A percentile compares a stretch with the other conserved stretches of the same genome.
Conservation (phyloP, 2,113 vertebrate genomes). For the Malurus melanocephalus region DNA sequence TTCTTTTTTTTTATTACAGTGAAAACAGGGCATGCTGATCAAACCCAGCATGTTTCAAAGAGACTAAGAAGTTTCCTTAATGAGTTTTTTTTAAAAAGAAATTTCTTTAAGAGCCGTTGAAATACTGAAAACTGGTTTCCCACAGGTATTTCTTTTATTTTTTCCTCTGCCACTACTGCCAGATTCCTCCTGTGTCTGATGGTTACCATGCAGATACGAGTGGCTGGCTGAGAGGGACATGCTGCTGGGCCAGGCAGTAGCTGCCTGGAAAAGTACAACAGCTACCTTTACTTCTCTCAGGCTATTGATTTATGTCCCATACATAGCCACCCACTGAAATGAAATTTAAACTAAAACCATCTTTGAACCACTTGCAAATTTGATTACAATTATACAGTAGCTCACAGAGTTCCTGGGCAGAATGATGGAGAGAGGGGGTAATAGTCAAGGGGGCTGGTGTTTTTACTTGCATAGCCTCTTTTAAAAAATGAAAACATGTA, state of each 20-base stretch:
- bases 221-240: not conserved
- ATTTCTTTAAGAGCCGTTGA: constrained; percentile 25
- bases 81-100: not conserved
- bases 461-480: not conserved
- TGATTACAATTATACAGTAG: not conserved
- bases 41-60: not conserved
- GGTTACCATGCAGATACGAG: not conserved
- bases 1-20: not conserved
- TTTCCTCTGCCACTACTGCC: not conserved
- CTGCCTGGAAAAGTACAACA: not conserved
- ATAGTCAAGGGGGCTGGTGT: not conserved
- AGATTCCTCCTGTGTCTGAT: not conserved
- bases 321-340: not conserved
- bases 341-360: not conserved
- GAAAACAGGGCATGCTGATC: not conserved
- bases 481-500: not conserved
- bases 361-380: not conserved
- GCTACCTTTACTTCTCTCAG: not conserved
- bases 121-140: not conserved
- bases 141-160: not conserved
- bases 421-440: not conserved
- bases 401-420: not conserved
- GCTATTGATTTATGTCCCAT: not conserved
- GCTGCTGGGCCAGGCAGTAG: not conserved
- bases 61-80: not conserved